phyloP scores from a whole-genome alignment of 2,113 vertebrate species.

The rat (Rattus norvegicus) region GRCr8 NC_086035.1:22285501-22286000 shows the following conservation, averaged over 20 bases:
- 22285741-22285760: neutral
- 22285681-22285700: slow-evolving; percentile 17
- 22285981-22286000: neutral
- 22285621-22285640: slow-evolving; percentile 2
- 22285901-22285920: neutral
- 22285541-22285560: neutral
- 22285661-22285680: neutral
- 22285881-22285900: neutral
- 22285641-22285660: slow-evolving; percentile 1
- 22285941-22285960: neutral
- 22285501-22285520: neutral
- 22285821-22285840: neutral
- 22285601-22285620: slow-evolving; percentile 30
- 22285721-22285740: neutral
- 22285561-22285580: slow-evolving; percentile 8
- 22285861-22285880: neutral
- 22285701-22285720: neutral
- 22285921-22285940: neutral
- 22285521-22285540: neutral
- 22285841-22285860: neutral
- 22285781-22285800: neutral
- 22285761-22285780: neutral
- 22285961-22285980: neutral
- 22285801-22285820: neutral
- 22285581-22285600: neutral